A percentile compares a stretch with the other conserved stretches of the same genome.
Conservation (phyloP, 2,797 vertebrate genomes). For the Xiphorhynchus erythropygius region DNA sequence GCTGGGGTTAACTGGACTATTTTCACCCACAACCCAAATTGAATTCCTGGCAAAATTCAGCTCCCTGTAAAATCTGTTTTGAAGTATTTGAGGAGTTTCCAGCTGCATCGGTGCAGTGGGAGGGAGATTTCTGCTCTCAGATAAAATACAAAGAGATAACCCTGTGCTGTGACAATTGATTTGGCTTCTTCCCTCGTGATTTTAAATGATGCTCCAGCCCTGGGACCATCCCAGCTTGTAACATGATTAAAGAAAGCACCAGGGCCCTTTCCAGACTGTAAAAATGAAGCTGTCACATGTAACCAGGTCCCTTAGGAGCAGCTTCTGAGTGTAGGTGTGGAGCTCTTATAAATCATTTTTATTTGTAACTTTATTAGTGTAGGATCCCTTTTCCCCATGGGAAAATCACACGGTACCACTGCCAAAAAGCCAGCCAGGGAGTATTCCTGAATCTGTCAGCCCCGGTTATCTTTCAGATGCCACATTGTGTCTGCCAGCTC, state of each 20-base stretch:
- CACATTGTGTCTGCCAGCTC: background rate
- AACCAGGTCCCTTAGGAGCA: background rate
- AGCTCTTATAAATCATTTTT: background rate
- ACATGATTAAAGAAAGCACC: background rate
- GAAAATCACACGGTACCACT: background rate
- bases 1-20: background rate
- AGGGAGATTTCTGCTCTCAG: background rate
- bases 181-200: background rate
- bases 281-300: background rate
- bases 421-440: background rate
- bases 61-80: background rate
- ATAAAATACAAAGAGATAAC: background rate
- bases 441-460: background rate
- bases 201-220: background rate
- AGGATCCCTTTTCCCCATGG: background rate
- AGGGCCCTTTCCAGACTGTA: background rate
- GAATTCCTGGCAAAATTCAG: background rate
- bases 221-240: background rate
- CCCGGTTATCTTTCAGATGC: background rate
- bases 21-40: background rate
- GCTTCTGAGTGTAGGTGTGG: background rate
- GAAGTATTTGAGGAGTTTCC: background rate
- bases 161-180: background rate
- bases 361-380: background rate
- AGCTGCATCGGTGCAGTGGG: rapidly evolving